Evolutionary conservation across 2,888 invertebrate species (phyloP).

Genomic region (Galerucella calmariensis): DNA sequence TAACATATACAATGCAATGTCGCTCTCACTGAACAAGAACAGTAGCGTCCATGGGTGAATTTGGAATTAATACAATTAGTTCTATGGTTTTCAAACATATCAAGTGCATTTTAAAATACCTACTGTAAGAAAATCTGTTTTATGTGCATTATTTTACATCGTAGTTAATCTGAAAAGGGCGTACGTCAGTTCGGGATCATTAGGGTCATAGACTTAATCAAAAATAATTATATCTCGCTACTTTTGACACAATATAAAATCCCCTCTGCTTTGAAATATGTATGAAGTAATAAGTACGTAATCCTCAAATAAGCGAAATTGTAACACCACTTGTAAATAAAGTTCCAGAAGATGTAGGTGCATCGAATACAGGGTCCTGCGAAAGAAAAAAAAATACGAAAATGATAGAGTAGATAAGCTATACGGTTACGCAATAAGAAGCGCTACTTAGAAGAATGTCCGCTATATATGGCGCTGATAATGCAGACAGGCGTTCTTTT

Average conservation of each 20-base stretch:
- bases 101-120: too few species aligned
- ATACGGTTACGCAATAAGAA: too few species aligned
- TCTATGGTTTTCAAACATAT: too few species aligned
- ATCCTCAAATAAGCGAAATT: constrained; percentile 41
- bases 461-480: too few species aligned
- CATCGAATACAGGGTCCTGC: constrained; percentile 13
- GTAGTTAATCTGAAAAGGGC: neutral
- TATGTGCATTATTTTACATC: neutral
- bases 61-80: neutral
- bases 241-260: constrained; percentile 22
- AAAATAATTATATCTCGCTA: constrained; percentile 35
- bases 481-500: too few species aligned
- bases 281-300: constrained; percentile 43
- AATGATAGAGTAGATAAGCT: too few species aligned
- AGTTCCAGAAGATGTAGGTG: constrained; percentile 21
- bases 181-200: neutral
- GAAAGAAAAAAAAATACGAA: too few species aligned
- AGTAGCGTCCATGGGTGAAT: neutral
- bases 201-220: constrained; percentile 6
- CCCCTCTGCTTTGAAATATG: constrained; percentile 43
- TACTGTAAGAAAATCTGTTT: neutral
- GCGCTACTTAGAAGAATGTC: too few species aligned
- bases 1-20: constrained; percentile 18
- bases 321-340: constrained; percentile 34
- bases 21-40: constrained; percentile 18